Percentiles rank a stretch among this genome's conserved stretches.
These are phyloP conservation scores for Cydia fagiglandana DNA, from an alignment of 1,140 invertebrate genomes.

Conservation along the genomic window DNA sequence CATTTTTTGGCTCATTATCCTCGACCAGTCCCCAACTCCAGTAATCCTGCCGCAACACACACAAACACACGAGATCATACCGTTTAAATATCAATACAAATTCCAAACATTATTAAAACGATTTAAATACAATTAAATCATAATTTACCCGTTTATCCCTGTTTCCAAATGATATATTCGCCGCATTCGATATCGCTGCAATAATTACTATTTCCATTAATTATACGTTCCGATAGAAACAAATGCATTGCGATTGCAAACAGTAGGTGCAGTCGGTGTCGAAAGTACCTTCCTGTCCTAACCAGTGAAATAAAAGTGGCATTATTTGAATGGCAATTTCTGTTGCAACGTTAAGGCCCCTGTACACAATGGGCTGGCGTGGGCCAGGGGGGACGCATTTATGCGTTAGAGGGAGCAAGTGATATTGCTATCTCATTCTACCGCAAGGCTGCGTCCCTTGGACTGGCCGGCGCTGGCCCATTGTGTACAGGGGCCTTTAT, in stretches of 20 bases:
- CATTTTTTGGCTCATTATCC: neutral
- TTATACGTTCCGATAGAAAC: neutral
- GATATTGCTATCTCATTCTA: too few relatives aligned
- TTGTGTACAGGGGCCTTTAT: too few relatives aligned
- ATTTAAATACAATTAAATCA: neutral
- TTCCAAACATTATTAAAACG: neutral
- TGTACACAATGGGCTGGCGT: too few relatives aligned
- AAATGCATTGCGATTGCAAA: neutral
- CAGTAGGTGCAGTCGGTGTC: neutral
- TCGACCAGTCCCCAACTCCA: slow-evolving; percentile 10
- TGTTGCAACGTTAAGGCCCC: too few relatives aligned
- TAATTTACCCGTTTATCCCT: slow-evolving; percentile 1
- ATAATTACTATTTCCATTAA: slow-evolving; percentile 1
- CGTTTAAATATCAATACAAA: neutral
- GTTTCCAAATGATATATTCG: neutral
- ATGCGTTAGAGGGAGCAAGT: too few relatives aligned
- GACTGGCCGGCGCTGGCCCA: too few relatives aligned
- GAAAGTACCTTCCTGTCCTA: neutral
- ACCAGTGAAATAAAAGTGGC: neutral
- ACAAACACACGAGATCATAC: neutral
- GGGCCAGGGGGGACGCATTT: too few relatives aligned
- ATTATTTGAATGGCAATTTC: neutral
- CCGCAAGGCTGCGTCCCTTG: too few relatives aligned
- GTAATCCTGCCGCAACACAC: neutral
- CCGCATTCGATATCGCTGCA: neutral